Base-by-base conservation (phyloP, 2,888 invertebrate genomes). In the Yponomeuta sedellus region DNA sequence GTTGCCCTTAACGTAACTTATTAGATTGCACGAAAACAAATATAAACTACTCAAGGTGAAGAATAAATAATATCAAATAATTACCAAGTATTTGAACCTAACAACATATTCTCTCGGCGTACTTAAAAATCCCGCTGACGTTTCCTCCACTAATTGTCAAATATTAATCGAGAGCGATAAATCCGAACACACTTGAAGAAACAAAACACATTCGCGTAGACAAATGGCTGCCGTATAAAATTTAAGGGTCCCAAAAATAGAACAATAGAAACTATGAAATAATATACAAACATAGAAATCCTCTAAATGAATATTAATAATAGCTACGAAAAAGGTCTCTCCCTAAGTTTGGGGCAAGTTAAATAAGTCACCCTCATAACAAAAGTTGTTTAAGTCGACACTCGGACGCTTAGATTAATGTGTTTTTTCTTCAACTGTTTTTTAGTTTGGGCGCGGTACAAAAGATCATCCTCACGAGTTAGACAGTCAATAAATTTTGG, bases 401-500 rank as follows among this genome's bases (percentile, higher is more conserved):
- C 77, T 74, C 73, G 70, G 75, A 77, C 77, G 70, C 77, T 74
- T 70, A 80, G 77, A 88, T 86, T 82, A 81, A 88, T 88, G 84
- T 66, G 57, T 67, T 64, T 66, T 68, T 68, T 56, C 58, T 72
- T 73, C 70, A 67, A 61, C 66, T 65, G 66, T 68, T 71, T 72
- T 74, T 74, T 74, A 34, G 8, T 34, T 69, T 71, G 61, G 40
- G 28, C 62, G 71, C 74, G 77, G 77, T 52, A 79, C 77, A 79
- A 76, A 77, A 77, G 76, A 75, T 68, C 70, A 72, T 28, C 61
- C 72, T 71, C 67, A 58, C 67, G 63, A 69, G 65, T 73, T 74
- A 79, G 82, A 82, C 83, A 82, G 82, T 76, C 78, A 80, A 90
- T 90, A 90, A 86, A 88, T 90, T 83, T 78, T 67, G 72, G 73